phyloP scores from a whole-genome alignment of 2,888 invertebrate genomes.

The Leptinotarsa tumamoca region DNA sequence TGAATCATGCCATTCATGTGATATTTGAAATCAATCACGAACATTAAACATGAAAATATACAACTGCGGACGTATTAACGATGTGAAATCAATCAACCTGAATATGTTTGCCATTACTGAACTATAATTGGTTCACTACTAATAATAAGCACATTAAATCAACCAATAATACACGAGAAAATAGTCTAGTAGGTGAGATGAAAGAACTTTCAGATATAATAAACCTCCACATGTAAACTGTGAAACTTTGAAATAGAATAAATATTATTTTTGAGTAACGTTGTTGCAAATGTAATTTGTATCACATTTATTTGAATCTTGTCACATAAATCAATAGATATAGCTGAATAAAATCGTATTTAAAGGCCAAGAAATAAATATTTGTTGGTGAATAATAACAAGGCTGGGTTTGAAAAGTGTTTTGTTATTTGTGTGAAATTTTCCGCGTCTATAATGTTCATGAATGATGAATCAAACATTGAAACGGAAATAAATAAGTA shows the following conservation, averaged over 20 bases:
- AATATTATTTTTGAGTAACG: slow-evolving; percentile 52
- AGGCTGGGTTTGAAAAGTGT: slow-evolving; percentile 29
- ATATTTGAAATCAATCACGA: neutral
- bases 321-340: slow-evolving; percentile 55
- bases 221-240: slow-evolving; percentile 48
- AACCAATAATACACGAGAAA: slow-evolving; percentile 35
- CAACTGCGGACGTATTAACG: neutral
- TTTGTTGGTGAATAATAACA: slow-evolving; percentile 34
- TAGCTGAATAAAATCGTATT: slow-evolving; percentile 48
- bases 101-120: neutral
- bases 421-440: neutral
- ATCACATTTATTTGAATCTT: slow-evolving; percentile 51
- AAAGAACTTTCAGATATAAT: slow-evolving; percentile 48
- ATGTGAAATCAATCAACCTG: neutral
- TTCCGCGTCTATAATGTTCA: neutral
- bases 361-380: slow-evolving; percentile 48
- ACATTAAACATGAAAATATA: slow-evolving; percentile 4
- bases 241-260: slow-evolving; percentile 45
- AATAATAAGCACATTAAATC: slow-evolving; percentile 36
- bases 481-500: too few species aligned
- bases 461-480: neutral
- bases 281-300: slow-evolving; percentile 48
- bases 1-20: too few species aligned
- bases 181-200: slow-evolving; percentile 43
- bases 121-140: slow-evolving; percentile 32